Base-by-base conservation (phyloP, 2,113 vertebrate species). In the Oriolus oriolus region DNA sequence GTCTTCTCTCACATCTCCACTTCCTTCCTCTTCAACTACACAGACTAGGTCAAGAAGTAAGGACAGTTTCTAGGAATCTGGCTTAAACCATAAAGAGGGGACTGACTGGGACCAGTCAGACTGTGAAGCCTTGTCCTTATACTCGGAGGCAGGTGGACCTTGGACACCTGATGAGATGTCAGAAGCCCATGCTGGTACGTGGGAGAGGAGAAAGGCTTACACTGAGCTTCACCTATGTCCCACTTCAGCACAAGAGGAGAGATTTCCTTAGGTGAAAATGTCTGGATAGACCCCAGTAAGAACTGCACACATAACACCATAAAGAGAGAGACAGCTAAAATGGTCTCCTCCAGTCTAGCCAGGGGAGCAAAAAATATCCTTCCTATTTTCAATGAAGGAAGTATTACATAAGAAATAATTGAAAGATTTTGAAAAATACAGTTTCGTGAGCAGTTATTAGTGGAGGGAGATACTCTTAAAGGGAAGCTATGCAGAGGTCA, bases 111-210 rank as follows among this genome's bases (percentile, higher is more conserved):
- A 68, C 31, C 54, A 41, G 22, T 64, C 60, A 35, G 53, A 52
- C 21, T 23, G 27, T 19, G 41, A 23, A 76, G 16, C 31, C 27
- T 49, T 80, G 16, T 49, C 17, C 2, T 23, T 56, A 9, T 6
- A 3, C 4, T 37, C 33, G 59, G 35, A 64, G 21, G 16, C 1
- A 1, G 21, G 17, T 26, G 17, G 41, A 35, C 9, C 24, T 71
- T 41, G 50, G 57, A 39, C 27, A 19, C 8, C 21, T 4, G 3
- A 19, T 44, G 59, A 69, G 16, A 37, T 20, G 27, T 26, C 53
- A 35, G 5, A 68, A 56, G 20, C 20, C 16, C 21, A 10, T 1
- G 0, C 21, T 60, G 27, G 17, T 54, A 21, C 0, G 0, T 19
- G 27, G n/a, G 33, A 90, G 24, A 44, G 64, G n/a, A 88, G 27